Conservation (phyloP, 2,888 invertebrate species). For the Pristionchus exspectatus region DNA sequence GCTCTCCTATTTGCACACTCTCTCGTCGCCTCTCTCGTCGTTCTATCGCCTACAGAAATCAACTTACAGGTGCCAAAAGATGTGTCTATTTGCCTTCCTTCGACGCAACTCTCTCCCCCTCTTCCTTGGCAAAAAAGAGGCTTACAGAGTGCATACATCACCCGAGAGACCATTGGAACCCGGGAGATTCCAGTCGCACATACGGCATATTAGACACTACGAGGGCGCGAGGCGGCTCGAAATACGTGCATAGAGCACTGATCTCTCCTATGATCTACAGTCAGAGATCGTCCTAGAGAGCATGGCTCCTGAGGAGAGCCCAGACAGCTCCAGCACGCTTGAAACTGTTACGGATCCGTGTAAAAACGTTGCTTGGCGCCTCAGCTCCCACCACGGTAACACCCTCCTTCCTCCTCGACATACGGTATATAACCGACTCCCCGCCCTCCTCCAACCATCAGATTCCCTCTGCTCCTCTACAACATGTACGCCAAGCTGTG, state of each 20-base stretch:
- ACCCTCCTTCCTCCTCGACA: not conserved
- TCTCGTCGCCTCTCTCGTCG: not conserved
- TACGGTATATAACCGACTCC: conserved; percentile 25
- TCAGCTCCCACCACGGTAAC: not conserved
- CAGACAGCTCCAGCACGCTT: not conserved
- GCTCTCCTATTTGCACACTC: not conserved
- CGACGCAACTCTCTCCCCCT: not conserved
- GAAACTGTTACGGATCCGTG: conserved; percentile 13
- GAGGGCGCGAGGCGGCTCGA: not conserved
- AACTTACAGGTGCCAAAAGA: conserved; percentile 25
- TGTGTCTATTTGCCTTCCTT: not conserved
- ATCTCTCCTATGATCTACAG: not conserved
- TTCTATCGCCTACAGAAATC: not conserved
- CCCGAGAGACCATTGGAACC: not conserved
- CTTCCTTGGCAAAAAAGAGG: conserved; percentile 25
- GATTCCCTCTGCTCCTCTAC: conserved; percentile 18
- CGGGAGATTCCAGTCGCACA: not conserved
- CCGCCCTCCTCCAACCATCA: not conserved
- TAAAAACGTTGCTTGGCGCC: conserved; percentile 27
- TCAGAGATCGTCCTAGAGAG: not conserved
- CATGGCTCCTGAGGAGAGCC: not conserved
- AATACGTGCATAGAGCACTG: not conserved
- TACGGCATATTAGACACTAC: not conserved
- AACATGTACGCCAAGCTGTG: conserved; percentile 51
- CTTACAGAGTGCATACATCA: conserved; percentile 18